Evolutionary conservation across 2,888 invertebrate species (phyloP), one percentile per base, ranked within the genome.

Genomic region (Cryptus viduatorius): DNA sequence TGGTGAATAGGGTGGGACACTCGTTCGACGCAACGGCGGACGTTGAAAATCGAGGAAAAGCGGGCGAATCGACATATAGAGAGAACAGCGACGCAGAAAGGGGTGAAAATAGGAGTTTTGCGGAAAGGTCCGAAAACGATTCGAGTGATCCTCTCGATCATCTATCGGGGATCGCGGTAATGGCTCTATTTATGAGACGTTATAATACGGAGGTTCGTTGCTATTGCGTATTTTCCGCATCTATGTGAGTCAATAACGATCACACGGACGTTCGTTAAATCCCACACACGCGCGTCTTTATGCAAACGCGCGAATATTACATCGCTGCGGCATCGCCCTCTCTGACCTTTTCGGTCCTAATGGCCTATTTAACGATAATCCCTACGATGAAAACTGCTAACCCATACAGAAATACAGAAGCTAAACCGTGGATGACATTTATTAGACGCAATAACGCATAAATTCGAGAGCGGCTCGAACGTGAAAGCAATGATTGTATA

Each of bases 281-380:
- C 4, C 19, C n/a, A 42, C 8, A 69, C 59, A 69, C 8, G n/a
- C 48, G 48, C 8, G 48, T 48, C n/a, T 31, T 29, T 42, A 76
- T 64, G 50, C 42, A 59, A 76, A 46, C 42, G 19, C 64, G 31
- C 37, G 59, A 68, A 77, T 61, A 68, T 64, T 50, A 61, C 68
- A 72, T 42, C 48, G 3, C 31, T 42, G 53, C 16, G 73, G n/a
- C 16, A 69, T 67, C 65, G 42, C 53, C 44, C 50, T 48, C 42
- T 46, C 67, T 61, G 72, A 68, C 29, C 59, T 61, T 59, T 61
- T 29, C 14, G 29, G 48, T 37, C 14, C 53, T 72, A 64, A 79
- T 53, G 16, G 65, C n/a, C 78, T 78, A 67, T 72, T 68, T 68
- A 78, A 44, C 61, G 73, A 78, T 78, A 78, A 82, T 78, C 50